phyloP scores from a whole-genome alignment of 2,888 invertebrate species.

The Ichneumoninae sp. region DNA sequence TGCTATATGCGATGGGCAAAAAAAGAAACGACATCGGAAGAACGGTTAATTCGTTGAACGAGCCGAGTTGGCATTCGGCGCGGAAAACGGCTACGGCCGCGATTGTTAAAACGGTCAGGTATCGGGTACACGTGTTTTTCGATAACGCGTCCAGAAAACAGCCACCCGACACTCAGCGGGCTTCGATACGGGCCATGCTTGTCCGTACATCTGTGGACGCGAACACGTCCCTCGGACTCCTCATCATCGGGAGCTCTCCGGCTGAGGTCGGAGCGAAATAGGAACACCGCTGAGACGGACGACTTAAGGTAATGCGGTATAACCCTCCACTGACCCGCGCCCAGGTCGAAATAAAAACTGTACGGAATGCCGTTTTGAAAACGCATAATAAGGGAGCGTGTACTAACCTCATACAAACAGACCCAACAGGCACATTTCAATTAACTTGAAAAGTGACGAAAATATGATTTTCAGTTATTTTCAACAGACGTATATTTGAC shows the following conservation, averaged over 20 bases:
- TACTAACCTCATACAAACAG: no score
- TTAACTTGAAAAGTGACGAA: no score
- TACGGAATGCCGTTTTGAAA: no score
- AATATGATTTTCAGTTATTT: no score
- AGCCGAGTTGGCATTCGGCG: constrained; percentile 11
- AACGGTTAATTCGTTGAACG: constrained; percentile 26
- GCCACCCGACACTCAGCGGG: background rate
- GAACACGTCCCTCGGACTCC: background rate
- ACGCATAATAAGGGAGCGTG: no score
- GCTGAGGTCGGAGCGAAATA: background rate
- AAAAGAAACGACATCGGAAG: constrained; percentile 2
- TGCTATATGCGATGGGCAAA: constrained; percentile 17
- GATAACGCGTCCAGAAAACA: constrained; percentile 55
- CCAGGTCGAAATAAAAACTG: background rate
- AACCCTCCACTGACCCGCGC: no score
- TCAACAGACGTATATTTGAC: no score
- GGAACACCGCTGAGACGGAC: background rate
- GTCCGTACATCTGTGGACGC: background rate
- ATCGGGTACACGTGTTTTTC: constrained; percentile 78
- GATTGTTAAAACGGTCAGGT: constrained; percentile 78
- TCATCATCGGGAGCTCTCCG: background rate
- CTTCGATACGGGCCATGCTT: background rate
- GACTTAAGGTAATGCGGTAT: background rate
- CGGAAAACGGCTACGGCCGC: constrained; percentile 54
- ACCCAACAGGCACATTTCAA: no score